Evolutionary conservation across 2,797 vertebrate species (phyloP).

Genomic region (Muscicapa comitata): DNA sequence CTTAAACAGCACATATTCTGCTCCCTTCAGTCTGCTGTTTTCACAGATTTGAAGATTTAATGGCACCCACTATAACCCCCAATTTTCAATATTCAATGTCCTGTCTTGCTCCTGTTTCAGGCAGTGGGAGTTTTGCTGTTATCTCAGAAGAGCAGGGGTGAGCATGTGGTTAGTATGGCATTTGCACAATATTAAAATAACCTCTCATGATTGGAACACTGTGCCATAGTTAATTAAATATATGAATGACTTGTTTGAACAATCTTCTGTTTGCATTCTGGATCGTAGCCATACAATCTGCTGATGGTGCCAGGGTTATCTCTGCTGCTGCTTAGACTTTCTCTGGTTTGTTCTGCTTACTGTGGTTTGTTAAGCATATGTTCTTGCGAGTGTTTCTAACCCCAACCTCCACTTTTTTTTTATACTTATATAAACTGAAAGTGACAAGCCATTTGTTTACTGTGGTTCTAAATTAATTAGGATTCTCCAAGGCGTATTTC

Average conservation of each 20-base stretch:
- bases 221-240: conserved; percentile 59
- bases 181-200: conserved; percentile 63
- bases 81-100: background rate
- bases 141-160: conserved; percentile 32
- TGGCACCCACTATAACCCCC: background rate
- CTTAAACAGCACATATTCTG: background rate
- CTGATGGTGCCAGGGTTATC: conserved; percentile 55
- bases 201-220: conserved; percentile 45
- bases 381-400: conserved; percentile 20
- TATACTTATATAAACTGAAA: conserved; percentile 43
- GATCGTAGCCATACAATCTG: conserved; percentile 53
- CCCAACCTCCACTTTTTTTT: conserved; percentile 53
- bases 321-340: conserved; percentile 33
- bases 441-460: conserved; percentile 53
- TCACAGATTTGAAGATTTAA: conserved; percentile 8
- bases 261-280: conserved; percentile 63
- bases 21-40: background rate
- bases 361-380: conserved; percentile 44
- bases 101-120: conserved; percentile 2
- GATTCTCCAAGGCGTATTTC: conserved; percentile 46
- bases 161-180: conserved; percentile 30
- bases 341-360: conserved; percentile 33
- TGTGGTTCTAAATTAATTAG: conserved; percentile 55
- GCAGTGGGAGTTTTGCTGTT: conserved; percentile 20
- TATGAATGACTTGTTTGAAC: conserved; percentile 61